Percentiles rank a stretch among this genome's conserved stretches.
These are phyloP conservation scores for Lasioglossum figueresi DNA, from an alignment of 2,888 invertebrate species.

Conservation along the genomic window DNA sequence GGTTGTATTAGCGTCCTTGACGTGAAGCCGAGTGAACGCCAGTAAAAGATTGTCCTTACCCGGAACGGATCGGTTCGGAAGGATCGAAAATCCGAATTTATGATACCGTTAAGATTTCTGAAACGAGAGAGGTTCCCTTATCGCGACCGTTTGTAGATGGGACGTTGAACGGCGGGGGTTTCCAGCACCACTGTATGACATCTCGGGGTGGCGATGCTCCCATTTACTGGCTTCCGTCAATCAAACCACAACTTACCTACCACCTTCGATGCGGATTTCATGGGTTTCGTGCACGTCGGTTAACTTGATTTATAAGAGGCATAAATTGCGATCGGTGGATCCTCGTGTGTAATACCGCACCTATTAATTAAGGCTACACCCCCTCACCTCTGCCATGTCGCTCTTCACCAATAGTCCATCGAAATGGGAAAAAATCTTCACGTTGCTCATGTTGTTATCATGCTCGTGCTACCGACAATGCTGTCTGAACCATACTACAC, in stretches of 20 bases:
- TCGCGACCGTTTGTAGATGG: conserved; percentile 6
- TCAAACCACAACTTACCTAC: conserved; percentile 55
- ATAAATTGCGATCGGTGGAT: conserved; percentile 39
- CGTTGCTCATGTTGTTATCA: neutral
- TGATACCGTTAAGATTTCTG: conserved; percentile 9
- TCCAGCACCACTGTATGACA: conserved; percentile 38
- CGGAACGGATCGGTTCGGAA: neutral
- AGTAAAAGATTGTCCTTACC: neutral
- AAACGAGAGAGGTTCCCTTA: conserved; percentile 8
- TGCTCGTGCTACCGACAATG: neutral
- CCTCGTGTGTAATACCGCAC: conserved; percentile 15
- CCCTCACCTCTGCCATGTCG: neutral
- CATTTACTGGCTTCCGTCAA: conserved; percentile 61
- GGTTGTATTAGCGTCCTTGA: neutral
- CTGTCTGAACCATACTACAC: neutral
- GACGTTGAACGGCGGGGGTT: neutral
- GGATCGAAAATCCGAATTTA: conserved; percentile 11
- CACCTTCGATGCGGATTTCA: conserved; percentile 55
- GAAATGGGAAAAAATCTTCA: neutral
- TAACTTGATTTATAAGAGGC: conserved; percentile 49
- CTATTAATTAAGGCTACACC: conserved; percentile 32
- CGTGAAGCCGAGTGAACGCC: neutral
- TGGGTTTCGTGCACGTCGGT: conserved; percentile 57
- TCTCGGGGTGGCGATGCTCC: conserved; percentile 38
- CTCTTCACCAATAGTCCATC: neutral